Conservation (phyloP, 2,113 vertebrate genomes). For the Aspidoscelis tigris region DNA sequence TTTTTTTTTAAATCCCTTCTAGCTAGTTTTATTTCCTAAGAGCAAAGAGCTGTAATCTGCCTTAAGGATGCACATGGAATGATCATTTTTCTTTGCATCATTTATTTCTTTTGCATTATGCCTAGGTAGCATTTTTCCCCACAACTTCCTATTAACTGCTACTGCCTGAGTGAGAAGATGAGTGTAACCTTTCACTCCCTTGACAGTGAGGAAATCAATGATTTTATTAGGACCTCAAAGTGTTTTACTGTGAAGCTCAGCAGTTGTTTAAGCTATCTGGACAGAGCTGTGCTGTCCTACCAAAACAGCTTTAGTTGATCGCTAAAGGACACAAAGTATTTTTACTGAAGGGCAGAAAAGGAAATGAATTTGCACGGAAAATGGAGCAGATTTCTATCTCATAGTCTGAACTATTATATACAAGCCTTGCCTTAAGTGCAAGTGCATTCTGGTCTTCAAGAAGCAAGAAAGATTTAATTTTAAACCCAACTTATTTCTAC, state of each 20-base stretch:
- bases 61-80: neutral
- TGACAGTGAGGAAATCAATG: conserved; percentile 18
- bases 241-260: neutral
- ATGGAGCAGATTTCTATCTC: conserved; percentile 3
- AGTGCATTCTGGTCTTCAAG: neutral
- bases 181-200: neutral
- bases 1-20: neutral
- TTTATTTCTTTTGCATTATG: rapidly evolving
- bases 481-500: rapidly evolving
- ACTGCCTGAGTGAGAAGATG: conserved; percentile 23
- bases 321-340: conserved; percentile 13
- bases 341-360: neutral
- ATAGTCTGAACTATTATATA: neutral
- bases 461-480: neutral
- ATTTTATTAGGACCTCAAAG: rapidly evolving
- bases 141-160: neutral
- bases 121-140: neutral
- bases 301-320: conserved; percentile 21
- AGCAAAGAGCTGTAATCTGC: neutral
- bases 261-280: conserved; percentile 13
- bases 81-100: conserved; percentile 19
- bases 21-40: conserved; percentile 36
- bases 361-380: neutral
- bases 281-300: neutral
- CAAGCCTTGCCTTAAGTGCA: neutral